Percentiles rank a stretch among this genome's conserved stretches.
These are phyloP conservation scores for Gastrophryne carolinensis DNA, from an alignment of 2,797 vertebrate genomes.

Conservation along the genomic window DNA sequence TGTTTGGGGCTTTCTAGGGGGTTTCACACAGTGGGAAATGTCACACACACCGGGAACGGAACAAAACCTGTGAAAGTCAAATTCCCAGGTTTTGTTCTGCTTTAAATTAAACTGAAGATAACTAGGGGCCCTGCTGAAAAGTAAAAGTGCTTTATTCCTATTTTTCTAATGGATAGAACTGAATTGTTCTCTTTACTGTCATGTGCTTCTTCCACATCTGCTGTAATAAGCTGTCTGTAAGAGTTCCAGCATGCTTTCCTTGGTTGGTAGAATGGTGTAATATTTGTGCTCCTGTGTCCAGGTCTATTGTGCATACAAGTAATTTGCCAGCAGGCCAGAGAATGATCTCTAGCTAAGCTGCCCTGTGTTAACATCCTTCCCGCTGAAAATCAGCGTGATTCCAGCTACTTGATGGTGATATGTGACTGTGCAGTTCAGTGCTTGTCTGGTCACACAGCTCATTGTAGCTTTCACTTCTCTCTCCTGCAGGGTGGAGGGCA, in stretches of 20 bases:
- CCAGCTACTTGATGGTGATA: conserved; percentile 40
- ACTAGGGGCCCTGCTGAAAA: too few relatives aligned
- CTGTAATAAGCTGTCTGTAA: background rate
- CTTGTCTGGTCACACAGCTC: background rate
- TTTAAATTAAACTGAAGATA: too few relatives aligned
- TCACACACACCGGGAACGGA: too few relatives aligned
- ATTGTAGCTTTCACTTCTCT: conserved; percentile 26
- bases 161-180: too few relatives aligned
- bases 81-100: too few relatives aligned
- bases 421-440: conserved; percentile 7
- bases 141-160: too few relatives aligned
- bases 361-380: background rate
- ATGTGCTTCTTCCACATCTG: too few relatives aligned
- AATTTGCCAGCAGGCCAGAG: conserved; percentile 12
- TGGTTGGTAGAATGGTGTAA: background rate
- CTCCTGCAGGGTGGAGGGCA: conserved; percentile 85
- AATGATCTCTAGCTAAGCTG: conserved; percentile 8
- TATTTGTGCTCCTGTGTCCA: background rate
- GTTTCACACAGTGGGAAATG: too few relatives aligned
- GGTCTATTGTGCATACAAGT: background rate
- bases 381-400: background rate
- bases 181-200: too few relatives aligned
- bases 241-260: background rate
- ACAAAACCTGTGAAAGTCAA: too few relatives aligned
- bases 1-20: too few relatives aligned